These are phyloP conservation scores for Dolichoris vasculosae DNA, from an alignment of 1,140 invertebrate genomes.

Conservation along the genomic window DNA sequence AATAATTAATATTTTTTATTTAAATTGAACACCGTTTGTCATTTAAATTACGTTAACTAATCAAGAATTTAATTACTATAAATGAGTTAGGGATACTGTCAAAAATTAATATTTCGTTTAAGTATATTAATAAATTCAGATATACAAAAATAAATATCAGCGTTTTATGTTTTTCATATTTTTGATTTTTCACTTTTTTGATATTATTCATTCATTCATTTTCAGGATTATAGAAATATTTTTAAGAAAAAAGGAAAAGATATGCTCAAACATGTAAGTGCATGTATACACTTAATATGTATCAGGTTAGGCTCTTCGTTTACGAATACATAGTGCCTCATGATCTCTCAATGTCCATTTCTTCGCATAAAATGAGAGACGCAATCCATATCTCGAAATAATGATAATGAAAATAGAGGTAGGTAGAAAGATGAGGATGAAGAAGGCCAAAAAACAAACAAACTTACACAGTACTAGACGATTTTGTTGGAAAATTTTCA, in stretches of 20 bases:
- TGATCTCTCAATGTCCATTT: conserved; percentile 34
- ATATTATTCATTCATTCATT: too few relatives aligned
- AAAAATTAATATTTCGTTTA: too few relatives aligned
- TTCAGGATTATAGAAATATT: neutral
- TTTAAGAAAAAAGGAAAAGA: neutral
- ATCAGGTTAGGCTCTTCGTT: neutral
- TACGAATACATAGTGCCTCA: neutral
- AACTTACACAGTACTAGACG: neutral
- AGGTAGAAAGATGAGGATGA: neutral
- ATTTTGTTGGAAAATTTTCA: neutral
- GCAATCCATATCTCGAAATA: neutral
- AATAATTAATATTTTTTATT: too few relatives aligned
- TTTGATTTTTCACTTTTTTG: too few relatives aligned
- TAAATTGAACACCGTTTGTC: too few relatives aligned
- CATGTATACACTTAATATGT: neutral
- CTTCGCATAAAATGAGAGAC: neutral
- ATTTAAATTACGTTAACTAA: too few relatives aligned
- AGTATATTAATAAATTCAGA: too few relatives aligned
- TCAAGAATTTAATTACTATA: too few relatives aligned
- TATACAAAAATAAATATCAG: too few relatives aligned
- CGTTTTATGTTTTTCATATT: too few relatives aligned
- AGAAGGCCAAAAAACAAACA: neutral
- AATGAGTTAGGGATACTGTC: too few relatives aligned
- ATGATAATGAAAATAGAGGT: neutral
- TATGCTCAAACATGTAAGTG: neutral